Percentiles rank a stretch among this genome's conserved stretches.
Evolutionary conservation across 37 sponge, comb jelly and placozoan species (phyloP).

Genomic region (Trichoplax adhaerens): DNA sequence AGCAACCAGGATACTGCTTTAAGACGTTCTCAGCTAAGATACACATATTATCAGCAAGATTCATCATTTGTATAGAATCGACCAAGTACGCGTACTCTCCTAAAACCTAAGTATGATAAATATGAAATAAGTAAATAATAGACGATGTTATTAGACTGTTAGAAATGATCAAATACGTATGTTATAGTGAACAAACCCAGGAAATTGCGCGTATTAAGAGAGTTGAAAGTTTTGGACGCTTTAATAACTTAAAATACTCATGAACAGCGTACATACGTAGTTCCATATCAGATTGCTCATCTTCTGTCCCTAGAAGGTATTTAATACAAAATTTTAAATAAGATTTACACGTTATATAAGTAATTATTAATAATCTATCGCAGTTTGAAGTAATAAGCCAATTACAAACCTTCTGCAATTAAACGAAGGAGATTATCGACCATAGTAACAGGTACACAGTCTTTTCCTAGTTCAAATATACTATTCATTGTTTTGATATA

Average conservation of each 20-base stretch:
- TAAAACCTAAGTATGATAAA: constrained; percentile 6
- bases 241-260: constrained; percentile 38
- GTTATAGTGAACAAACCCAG: constrained; percentile 37
- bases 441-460: constrained; percentile 42
- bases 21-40: too few relatives aligned
- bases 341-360: too few relatives aligned
- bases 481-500: constrained; percentile 66
- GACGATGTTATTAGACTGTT: neutral
- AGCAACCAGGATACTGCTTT: too few relatives aligned
- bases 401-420: constrained; percentile 53
- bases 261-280: constrained; percentile 44
- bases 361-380: too few relatives aligned
- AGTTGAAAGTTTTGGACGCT: constrained; percentile 46
- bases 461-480: constrained; percentile 65
- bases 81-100: constrained; percentile 18
- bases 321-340: too few relatives aligned
- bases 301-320: constrained; percentile 29
- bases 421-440: constrained; percentile 78
- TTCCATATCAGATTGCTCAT: constrained; percentile 38
- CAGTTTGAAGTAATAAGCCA: too few relatives aligned
- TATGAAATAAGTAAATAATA: constrained; percentile 1
- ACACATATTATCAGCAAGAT: too few relatives aligned
- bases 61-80: constrained; percentile 2
- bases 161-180: constrained; percentile 19
- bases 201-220: constrained; percentile 51